A percentile compares a stretch with the other conserved stretches of the same genome.
phyloP scores from a whole-genome alignment of 92 coral and sea anemone species.

The Bergia sp. region DNA sequence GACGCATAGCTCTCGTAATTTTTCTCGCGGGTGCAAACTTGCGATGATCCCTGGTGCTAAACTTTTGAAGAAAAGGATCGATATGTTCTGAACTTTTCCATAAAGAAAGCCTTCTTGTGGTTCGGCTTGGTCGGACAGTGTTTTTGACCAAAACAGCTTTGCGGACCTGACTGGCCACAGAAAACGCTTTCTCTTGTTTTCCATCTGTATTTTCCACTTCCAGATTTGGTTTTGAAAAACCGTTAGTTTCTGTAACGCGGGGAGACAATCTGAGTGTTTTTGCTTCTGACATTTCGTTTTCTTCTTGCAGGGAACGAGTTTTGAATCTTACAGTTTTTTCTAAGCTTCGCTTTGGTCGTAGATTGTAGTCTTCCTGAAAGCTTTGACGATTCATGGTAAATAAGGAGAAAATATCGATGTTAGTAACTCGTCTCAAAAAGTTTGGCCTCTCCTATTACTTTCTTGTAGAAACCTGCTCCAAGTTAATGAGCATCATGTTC shows the following conservation, averaged over 20 bases:
- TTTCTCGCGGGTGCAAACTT: conserved; percentile 71
- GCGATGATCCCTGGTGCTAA: conserved; percentile 92
- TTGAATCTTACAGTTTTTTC: conserved; percentile 41
- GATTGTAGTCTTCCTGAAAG: conserved; percentile 8
- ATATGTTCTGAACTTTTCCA: conserved; percentile 76
- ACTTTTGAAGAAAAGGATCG: conserved; percentile 95
- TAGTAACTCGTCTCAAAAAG: not conserved
- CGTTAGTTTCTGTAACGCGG: conserved; percentile 28
- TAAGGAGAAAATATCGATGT: not conserved
- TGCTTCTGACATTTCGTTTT: conserved; percentile 42
- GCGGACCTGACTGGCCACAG: conserved; percentile 67
- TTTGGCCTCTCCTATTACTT: not conserved
- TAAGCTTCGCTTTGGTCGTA: conserved; percentile 22
- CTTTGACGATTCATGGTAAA: conserved; percentile 32
- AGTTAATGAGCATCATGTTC: not conserved
- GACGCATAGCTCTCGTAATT: conserved; percentile 46
- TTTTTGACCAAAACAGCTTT: conserved; percentile 75
- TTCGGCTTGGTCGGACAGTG: conserved; percentile 69
- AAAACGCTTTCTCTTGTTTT: conserved; percentile 58
- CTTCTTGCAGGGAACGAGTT: not conserved
- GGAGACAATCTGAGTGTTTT: not conserved
- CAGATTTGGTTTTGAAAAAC: conserved; percentile 35
- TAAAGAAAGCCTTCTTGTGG: conserved; percentile 62
- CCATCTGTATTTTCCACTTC: conserved; percentile 19
- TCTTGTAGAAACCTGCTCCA: not conserved